Evolutionary conservation across 1,140 invertebrate species (phyloP).

Genomic region (Vollenhovia emeryi): DNA sequence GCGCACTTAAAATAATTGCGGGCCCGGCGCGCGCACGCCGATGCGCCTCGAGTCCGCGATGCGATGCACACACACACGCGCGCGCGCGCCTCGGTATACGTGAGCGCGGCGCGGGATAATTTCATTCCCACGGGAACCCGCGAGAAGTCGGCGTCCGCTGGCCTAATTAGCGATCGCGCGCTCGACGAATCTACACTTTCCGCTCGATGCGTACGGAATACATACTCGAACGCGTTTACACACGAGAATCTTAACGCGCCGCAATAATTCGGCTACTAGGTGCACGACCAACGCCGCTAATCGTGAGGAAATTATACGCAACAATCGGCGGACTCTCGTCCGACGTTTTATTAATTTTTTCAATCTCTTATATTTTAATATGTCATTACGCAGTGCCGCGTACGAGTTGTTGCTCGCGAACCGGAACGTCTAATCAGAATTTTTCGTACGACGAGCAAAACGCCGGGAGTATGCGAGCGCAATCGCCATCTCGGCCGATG

Average conservation of each 20-base stretch:
- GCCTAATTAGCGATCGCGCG: constrained; percentile 63
- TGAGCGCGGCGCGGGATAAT: constrained; percentile 63
- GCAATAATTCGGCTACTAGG: constrained; percentile 9
- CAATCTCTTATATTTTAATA: neutral
- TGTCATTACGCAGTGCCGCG: neutral
- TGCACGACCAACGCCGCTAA: constrained; percentile 33
- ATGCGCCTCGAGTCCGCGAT: neutral
- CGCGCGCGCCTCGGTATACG: neutral
- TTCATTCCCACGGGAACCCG: constrained; percentile 71
- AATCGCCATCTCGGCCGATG: constrained; percentile 24
- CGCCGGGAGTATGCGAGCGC: constrained; percentile 26
- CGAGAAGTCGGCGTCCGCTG: constrained; percentile 41
- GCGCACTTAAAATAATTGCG: constrained; percentile 75
- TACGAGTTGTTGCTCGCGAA: neutral
- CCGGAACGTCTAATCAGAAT: constrained; percentile 47
- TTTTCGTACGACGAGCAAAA: constrained; percentile 20
- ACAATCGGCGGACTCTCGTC: neutral
- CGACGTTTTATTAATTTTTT: neutral
- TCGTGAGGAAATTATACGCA: constrained; percentile 7
- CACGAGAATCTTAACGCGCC: constrained; percentile 16
- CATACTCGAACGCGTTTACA: neutral
- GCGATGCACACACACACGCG: too few species aligned
- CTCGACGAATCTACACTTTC: constrained; percentile 59
- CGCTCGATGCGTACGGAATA: neutral
- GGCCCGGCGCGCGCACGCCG: constrained; percentile 32